phyloP scores from a whole-genome alignment of 2,888 invertebrate species.

The Holacanthella duospinosa region DNA sequence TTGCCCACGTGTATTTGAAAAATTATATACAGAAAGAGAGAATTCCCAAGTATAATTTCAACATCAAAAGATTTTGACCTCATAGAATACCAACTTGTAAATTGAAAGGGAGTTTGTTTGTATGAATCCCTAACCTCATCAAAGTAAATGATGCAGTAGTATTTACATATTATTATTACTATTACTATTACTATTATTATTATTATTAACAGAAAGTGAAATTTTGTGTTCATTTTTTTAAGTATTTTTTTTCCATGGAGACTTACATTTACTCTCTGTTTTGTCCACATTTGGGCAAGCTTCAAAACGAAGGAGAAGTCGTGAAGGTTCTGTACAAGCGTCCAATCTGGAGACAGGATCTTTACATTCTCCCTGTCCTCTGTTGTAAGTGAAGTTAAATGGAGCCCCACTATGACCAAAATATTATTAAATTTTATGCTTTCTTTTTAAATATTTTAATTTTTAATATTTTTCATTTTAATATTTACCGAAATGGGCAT shows the following conservation, averaged over 20 bases:
- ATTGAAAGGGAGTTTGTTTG: too few relatives aligned
- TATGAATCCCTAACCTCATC: too few relatives aligned
- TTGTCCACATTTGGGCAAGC: conserved; percentile 68
- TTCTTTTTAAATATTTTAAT: not conserved
- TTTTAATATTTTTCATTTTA: not conserved
- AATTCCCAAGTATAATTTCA: too few relatives aligned
- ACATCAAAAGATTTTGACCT: too few relatives aligned
- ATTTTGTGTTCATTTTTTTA: too few relatives aligned
- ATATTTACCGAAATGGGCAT: conserved; percentile 56
- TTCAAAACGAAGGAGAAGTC: conserved; percentile 67
- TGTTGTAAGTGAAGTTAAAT: conserved; percentile 67
- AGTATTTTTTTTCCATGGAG: not conserved
- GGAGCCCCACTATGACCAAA: conserved; percentile 51
- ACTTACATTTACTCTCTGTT: conserved; percentile 64
- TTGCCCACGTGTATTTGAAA: too few relatives aligned
- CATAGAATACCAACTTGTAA: too few relatives aligned
- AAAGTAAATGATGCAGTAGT: too few relatives aligned
- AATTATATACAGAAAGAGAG: too few relatives aligned
- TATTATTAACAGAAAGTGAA: too few relatives aligned
- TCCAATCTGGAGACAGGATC: conserved; percentile 68
- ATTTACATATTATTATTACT: too few relatives aligned
- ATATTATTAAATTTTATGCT: not conserved
- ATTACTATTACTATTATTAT: too few relatives aligned
- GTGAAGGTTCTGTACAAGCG: conserved; percentile 70
- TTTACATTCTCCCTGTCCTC: conserved; percentile 56